phyloP scores from a whole-genome alignment of 2,888 invertebrate species.

The Acanthopleura granulata region DNA sequence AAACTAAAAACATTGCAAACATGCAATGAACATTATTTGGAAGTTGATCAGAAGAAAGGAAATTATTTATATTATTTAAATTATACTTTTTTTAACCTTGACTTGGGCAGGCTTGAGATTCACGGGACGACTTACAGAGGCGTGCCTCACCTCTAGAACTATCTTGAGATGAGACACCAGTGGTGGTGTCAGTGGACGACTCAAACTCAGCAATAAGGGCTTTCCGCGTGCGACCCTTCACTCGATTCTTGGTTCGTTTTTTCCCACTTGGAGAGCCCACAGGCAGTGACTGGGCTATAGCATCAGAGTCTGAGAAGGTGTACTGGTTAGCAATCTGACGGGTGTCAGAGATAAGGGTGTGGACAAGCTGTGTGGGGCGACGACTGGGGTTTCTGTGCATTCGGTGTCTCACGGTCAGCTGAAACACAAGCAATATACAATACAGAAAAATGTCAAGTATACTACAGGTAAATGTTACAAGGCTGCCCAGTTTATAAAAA shows the following conservation, averaged over 20 bases:
- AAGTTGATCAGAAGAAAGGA: too few relatives aligned
- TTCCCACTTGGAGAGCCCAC: slow-evolving; percentile 24
- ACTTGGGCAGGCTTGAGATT: too few relatives aligned
- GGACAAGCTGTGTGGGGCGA: slow-evolving; percentile 26
- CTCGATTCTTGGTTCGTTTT: slow-evolving; percentile 24
- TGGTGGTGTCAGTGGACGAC: slow-evolving; percentile 26
- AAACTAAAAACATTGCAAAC: too few relatives aligned
- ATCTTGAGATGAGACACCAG: slow-evolving; percentile 33
- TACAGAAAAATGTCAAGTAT: too few relatives aligned
- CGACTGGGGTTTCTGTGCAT: slow-evolving; percentile 14
- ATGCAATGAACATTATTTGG: too few relatives aligned
- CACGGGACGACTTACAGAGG: too few relatives aligned
- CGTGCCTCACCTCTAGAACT: slow-evolving; percentile 31
- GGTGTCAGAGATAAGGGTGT: slow-evolving; percentile 22
- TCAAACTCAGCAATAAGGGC: slow-evolving; percentile 22
- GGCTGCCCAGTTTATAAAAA: too few relatives aligned
- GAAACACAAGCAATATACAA: background rate
- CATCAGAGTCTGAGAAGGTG: slow-evolving; percentile 32
- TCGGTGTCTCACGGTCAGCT: slow-evolving; percentile 21
- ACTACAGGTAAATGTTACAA: too few relatives aligned
- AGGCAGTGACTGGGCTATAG: slow-evolving; percentile 33
- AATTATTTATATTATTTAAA: too few relatives aligned
- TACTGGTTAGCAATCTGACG: slow-evolving; percentile 14
- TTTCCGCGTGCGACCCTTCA: slow-evolving; percentile 19
- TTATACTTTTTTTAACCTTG: too few relatives aligned